phyloP scores from a whole-genome alignment of 2,888 invertebrate species.

The Tachina lurida region DNA sequence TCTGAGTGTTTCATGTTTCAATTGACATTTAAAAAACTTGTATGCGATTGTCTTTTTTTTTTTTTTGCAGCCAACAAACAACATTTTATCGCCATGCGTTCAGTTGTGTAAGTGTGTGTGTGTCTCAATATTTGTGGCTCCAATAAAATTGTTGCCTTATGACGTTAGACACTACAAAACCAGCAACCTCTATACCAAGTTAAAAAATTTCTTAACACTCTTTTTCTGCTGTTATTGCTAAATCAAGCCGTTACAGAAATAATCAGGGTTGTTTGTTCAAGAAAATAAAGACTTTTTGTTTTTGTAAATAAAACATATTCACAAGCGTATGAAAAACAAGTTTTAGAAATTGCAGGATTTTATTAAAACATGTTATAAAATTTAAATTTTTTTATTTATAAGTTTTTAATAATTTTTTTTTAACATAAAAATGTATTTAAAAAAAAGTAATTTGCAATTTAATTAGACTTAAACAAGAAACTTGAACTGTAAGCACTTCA shows the following conservation, averaged over 20 bases:
- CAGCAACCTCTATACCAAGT: slow-evolving; percentile 23
- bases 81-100: slow-evolving; percentile 30
- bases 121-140: slow-evolving; percentile 35
- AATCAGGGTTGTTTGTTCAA: slow-evolving; percentile 60
- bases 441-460: neutral
- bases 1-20: slow-evolving; percentile 55
- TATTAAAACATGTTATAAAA: neutral
- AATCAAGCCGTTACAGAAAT: slow-evolving; percentile 42
- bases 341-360: slow-evolving; percentile 1
- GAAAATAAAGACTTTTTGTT: slow-evolving; percentile 26
- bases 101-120: neutral
- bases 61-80: slow-evolving; percentile 18
- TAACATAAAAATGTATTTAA: neutral
- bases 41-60: neutral
- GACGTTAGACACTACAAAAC: slow-evolving; percentile 40
- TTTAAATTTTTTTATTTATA: neutral
- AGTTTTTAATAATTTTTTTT: neutral
- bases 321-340: neutral
- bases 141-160: slow-evolving; percentile 45
- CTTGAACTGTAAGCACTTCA: slow-evolving; percentile 15
- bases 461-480: slow-evolving; percentile 26
- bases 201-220: slow-evolving; percentile 53
- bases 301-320: neutral
- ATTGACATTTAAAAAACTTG: slow-evolving; percentile 70
- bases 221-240: neutral